These are phyloP conservation scores for Corynorhinus townsendii DNA, from an alignment of 2,113 vertebrate genomes.

Conservation along the genomic window DNA sequence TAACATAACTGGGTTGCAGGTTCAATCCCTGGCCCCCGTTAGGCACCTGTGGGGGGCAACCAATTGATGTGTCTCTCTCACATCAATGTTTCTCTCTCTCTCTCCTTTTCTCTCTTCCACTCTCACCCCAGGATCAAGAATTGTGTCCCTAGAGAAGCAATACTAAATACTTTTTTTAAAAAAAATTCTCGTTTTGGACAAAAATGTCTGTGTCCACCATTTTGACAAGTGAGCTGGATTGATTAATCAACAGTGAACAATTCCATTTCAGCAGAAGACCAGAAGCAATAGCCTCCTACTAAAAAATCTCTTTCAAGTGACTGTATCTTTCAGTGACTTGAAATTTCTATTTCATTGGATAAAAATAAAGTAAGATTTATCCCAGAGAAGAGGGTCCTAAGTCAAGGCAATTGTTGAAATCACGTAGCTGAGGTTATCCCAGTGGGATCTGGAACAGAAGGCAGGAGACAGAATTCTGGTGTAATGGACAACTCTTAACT, in stretches of 20 bases:
- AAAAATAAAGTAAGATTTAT: not conserved
- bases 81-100: too few species aligned
- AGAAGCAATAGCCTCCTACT: not conserved
- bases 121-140: not conserved
- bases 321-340: not conserved
- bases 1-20: too few species aligned
- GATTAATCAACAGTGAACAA: not conserved
- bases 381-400: not conserved
- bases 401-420: not conserved
- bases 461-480: not conserved
- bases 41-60: too few species aligned
- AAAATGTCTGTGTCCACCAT: not conserved
- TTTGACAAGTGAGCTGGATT: not conserved
- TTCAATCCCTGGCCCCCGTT: too few species aligned
- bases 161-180: not conserved
- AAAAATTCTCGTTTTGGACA: not conserved
- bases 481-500: not conserved
- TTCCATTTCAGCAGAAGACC: not conserved
- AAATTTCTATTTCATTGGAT: not conserved
- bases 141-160: not conserved
- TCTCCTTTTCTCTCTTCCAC: too few species aligned
- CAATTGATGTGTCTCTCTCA: too few species aligned
- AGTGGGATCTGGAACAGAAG: not conserved
- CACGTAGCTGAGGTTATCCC: not conserved
- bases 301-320: not conserved